These are phyloP conservation scores for Hipposideros larvatus DNA, from an alignment of 2,797 vertebrate genomes.

Conservation along the genomic window DNA sequence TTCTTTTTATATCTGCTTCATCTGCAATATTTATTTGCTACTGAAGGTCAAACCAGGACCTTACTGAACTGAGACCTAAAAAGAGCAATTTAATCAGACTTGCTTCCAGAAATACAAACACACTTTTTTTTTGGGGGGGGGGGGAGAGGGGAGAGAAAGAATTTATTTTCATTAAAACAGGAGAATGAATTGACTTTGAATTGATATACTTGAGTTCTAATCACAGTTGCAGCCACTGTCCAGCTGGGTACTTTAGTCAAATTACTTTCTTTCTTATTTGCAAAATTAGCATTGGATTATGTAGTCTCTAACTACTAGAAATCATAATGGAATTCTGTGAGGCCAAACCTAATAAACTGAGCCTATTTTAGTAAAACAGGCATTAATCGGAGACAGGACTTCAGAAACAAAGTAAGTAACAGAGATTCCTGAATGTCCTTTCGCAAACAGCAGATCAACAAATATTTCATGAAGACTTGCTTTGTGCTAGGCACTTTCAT, in stretches of 20 bases:
- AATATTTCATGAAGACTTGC: neutral
- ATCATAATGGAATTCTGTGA: neutral
- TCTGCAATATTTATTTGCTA: neutral
- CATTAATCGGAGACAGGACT: neutral
- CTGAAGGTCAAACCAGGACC: constrained; percentile 31
- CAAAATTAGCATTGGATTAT: constrained; percentile 14
- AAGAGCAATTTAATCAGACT: neutral
- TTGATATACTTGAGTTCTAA: neutral
- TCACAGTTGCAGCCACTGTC: neutral
- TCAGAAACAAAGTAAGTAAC: neutral
- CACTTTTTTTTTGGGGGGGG: neutral
- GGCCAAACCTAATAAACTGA: neutral
- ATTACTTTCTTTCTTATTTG: neutral
- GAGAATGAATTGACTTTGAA: neutral
- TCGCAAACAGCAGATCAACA: neutral
- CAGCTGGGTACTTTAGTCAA: neutral
- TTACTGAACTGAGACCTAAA: neutral
- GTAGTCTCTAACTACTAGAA: neutral
- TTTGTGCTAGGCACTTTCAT: neutral
- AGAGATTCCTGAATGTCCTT: neutral
- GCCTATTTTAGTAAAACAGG: neutral
- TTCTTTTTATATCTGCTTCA: constrained; percentile 35
- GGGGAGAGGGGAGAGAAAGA: neutral
- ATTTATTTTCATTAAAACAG: neutral
- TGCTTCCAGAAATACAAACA: constrained; percentile 46